A percentile compares a stretch with the other conserved stretches of the same genome.
Conservation (phyloP, 2,888 invertebrate genomes). For the Camptogramma bilineatum region DNA sequence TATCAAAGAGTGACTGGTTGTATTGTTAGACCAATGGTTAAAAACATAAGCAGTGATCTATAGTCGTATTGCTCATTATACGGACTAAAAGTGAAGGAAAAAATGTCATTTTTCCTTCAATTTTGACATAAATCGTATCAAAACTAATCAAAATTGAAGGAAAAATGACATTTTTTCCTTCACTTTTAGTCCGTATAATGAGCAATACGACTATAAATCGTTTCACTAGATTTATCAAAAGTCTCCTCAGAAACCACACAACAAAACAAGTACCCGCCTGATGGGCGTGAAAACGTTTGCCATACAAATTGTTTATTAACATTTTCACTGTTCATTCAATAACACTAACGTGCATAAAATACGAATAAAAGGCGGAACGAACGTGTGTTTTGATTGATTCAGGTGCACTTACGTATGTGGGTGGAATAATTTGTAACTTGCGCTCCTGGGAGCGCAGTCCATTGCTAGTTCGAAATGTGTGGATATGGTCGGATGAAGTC, state of each 20-base stretch:
- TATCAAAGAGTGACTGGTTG: too few relatives aligned
- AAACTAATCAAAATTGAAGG: too few relatives aligned
- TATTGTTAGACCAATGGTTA: too few relatives aligned
- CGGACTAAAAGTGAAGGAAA: too few relatives aligned
- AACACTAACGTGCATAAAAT: constrained; percentile 65
- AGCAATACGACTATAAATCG: too few relatives aligned
- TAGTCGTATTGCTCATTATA: too few relatives aligned
- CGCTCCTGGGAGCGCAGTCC: constrained; percentile 63
- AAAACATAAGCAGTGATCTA: too few relatives aligned
- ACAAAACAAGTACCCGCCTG: not conserved
- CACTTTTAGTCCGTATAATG: too few relatives aligned
- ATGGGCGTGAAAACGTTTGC: constrained; percentile 42
- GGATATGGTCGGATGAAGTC: constrained; percentile 50
- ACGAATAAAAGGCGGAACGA: constrained; percentile 72
- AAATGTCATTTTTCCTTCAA: too few relatives aligned
- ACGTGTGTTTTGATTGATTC: constrained; percentile 80
- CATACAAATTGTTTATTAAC: constrained; percentile 53
- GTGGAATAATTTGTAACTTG: constrained; percentile 82
- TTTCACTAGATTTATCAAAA: not conserved
- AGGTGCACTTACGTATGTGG: constrained; percentile 82
- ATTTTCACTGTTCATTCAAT: constrained; percentile 65
- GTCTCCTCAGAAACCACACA: not conserved
- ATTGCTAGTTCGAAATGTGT: constrained; percentile 48
- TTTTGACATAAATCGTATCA: too few relatives aligned
- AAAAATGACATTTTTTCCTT: too few relatives aligned